Percentiles rank a stretch among this genome's conserved stretches.
Conservation (phyloP, 2,113 vertebrate genomes). For the Pelvicachromis taeniatus region DNA sequence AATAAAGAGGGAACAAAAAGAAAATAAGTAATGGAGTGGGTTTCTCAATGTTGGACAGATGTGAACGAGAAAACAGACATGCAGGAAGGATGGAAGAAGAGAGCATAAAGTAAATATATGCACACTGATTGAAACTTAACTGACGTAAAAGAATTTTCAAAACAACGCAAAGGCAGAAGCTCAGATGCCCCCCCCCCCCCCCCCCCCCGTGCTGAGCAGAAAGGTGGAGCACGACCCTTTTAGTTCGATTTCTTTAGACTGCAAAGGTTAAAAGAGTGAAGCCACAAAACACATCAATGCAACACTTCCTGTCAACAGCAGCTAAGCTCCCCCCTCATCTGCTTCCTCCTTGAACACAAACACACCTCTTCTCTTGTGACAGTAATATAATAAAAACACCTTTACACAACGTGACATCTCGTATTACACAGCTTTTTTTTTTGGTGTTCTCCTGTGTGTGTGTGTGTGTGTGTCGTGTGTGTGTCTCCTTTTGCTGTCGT, state of each 20-base stretch:
- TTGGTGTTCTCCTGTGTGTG: not conserved
- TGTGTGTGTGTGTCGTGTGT: not conserved
- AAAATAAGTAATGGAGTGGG: not conserved
- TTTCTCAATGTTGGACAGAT: not conserved
- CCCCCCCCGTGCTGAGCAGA: not conserved
- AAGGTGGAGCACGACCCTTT: not conserved
- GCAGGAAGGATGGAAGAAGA: not conserved
- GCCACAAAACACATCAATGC: not conserved
- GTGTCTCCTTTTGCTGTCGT: not conserved
- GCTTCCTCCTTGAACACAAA: not conserved
- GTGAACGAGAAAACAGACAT: not conserved
- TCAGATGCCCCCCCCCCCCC: not conserved
- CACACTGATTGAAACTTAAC: not conserved
- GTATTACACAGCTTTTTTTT: not conserved
- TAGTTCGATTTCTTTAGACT: not conserved
- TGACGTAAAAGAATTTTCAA: not conserved
- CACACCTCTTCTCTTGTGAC: not conserved
- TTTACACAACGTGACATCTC: not conserved
- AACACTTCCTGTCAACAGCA: not conserved
- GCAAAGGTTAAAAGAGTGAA: not conserved
- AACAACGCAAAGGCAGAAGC: not conserved
- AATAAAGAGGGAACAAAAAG: not conserved
- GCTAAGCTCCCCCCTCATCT: not conserved
- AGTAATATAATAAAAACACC: not conserved
- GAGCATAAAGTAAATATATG: not conserved